phyloP scores from a whole-genome alignment of 1,140 invertebrate genomes.

The Holcopasites calliopsidis region DNA sequence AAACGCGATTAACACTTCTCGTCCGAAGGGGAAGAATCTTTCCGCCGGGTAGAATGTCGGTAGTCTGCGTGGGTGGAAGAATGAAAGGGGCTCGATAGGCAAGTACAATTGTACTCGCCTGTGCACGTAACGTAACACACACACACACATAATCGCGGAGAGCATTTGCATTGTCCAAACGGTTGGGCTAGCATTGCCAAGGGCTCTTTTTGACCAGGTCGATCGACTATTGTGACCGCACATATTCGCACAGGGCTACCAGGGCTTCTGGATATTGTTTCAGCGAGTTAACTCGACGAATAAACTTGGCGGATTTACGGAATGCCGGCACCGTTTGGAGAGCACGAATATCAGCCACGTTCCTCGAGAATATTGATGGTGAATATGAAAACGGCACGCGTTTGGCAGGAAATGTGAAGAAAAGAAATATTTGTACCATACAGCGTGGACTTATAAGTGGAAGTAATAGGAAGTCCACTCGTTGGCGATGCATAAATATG shows the following conservation, averaged over 20 bases:
- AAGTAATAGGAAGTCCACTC: too few relatives aligned
- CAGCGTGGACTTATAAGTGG: too few relatives aligned
- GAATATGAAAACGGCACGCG: too few relatives aligned
- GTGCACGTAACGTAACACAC: neutral
- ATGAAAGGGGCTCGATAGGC: neutral
- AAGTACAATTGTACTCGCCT: neutral
- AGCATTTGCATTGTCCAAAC: conserved; percentile 20
- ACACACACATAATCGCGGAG: neutral
- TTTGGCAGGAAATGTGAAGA: too few relatives aligned
- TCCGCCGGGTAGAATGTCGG: neutral
- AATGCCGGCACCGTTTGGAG: too few relatives aligned
- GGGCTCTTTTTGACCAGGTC: neutral
- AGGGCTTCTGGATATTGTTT: neutral
- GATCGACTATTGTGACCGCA: neutral
- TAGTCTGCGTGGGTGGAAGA: too few relatives aligned
- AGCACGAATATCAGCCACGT: too few relatives aligned
- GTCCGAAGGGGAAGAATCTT: neutral
- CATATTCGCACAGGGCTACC: neutral
- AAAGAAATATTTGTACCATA: too few relatives aligned
- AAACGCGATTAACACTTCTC: neutral
- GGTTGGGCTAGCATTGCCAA: neutral
- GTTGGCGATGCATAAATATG: too few relatives aligned
- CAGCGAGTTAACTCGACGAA: neutral
- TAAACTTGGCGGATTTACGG: neutral
- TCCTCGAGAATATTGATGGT: too few relatives aligned